A percentile compares a stretch with the other conserved stretches of the same genome.
phyloP scores from a whole-genome alignment of 2,797 vertebrate species.

The Hypotaenidia philippensis region DNA sequence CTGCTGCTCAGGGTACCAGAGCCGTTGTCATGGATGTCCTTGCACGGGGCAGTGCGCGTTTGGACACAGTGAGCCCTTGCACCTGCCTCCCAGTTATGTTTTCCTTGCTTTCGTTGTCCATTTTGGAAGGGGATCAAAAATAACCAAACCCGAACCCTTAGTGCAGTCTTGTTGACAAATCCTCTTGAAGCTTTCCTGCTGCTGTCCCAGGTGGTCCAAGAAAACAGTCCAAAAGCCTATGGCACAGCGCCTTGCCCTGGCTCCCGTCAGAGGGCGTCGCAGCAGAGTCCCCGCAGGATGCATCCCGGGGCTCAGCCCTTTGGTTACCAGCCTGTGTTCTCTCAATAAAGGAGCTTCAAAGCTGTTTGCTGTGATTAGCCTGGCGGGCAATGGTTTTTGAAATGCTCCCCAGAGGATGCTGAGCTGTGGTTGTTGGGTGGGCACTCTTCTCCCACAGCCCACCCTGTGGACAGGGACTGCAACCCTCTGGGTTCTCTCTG shows the following conservation, averaged over 20 bases:
- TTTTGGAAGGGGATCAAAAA: background rate
- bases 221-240: background rate
- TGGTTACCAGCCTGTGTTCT: background rate
- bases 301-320: background rate
- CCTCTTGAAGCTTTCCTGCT: background rate
- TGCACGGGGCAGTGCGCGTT: background rate
- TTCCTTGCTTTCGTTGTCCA: background rate
- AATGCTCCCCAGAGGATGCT: accelerated
- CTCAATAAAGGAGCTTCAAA: background rate
- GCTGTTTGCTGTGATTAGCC: background rate
- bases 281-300: background rate
- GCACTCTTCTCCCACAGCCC: background rate
- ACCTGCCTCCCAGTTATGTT: accelerated
- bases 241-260: background rate
- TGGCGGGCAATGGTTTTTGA: background rate
- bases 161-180: background rate
- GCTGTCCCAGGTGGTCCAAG: background rate
- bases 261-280: accelerated
- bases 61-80: accelerated
- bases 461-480: accelerated
- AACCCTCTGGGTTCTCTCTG: accelerated
- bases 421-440: background rate
- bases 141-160: background rate
- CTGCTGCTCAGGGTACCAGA: accelerated
- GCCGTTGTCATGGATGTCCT: background rate